phyloP scores from a whole-genome alignment of 2,113 vertebrate species.

The Deroptyus accipitrinus region DNA sequence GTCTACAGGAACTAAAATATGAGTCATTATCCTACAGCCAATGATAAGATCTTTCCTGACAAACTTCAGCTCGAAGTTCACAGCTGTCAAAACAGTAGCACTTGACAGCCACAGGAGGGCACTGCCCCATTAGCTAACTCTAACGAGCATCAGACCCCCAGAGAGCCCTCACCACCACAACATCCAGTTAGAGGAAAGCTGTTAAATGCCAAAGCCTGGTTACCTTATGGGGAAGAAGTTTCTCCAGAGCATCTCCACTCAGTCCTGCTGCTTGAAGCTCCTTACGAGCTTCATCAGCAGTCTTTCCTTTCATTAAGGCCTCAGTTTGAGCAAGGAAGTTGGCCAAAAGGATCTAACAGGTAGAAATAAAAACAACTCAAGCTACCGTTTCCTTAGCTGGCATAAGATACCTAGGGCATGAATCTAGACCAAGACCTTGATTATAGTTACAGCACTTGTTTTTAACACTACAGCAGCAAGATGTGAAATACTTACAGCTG shows the following conservation, averaged over 20 bases:
- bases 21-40: not conserved
- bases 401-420: not conserved
- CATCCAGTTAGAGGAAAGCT: fast-evolving
- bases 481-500: not conserved
- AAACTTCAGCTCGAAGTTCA: not conserved
- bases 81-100: not conserved
- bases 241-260: slow-evolving; percentile 80
- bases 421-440: not conserved
- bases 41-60: not conserved
- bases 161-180: fast-evolving
- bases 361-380: not conserved
- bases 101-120: not conserved
- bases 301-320: slow-evolving; percentile 96
- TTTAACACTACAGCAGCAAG: not conserved
- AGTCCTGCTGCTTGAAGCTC: slow-evolving; percentile 85
- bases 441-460: not conserved
- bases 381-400: not conserved
- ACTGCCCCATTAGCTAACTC: not conserved
- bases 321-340: slow-evolving; percentile 98
- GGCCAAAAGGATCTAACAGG: slow-evolving; percentile 86
- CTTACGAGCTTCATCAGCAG: slow-evolving; percentile 81
- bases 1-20: not conserved
- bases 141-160: not conserved
- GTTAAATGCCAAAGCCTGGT: not conserved
- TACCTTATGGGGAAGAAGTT: slow-evolving; percentile 95